These are phyloP conservation scores for Thripadectes ignobilis DNA, from an alignment of 2,797 vertebrate genomes.

Conservation along the genomic window DNA sequence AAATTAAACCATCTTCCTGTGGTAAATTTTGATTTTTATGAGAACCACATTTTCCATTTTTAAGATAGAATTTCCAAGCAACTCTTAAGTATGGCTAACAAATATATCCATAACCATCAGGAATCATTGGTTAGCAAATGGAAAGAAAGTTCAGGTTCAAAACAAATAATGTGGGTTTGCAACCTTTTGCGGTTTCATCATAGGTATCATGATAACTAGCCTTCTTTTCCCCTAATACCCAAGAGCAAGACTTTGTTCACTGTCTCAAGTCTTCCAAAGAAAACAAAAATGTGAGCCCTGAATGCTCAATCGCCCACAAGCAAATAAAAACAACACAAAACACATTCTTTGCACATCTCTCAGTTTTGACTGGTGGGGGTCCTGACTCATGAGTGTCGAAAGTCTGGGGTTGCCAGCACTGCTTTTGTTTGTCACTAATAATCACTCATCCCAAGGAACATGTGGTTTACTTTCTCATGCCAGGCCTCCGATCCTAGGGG, in stretches of 20 bases:
- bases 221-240: background rate
- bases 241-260: background rate
- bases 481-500: background rate
- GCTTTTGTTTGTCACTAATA: conserved; percentile 63
- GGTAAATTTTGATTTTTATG: conserved; percentile 56
- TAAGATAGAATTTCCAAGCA: conserved; percentile 57
- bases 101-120: background rate
- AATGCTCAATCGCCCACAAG: background rate
- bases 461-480: conserved; percentile 38
- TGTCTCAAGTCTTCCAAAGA: background rate
- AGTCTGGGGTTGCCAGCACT: conserved; percentile 27
- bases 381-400: conserved; percentile 51
- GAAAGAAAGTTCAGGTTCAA: conserved; percentile 57
- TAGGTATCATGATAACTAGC: background rate
- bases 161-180: conserved; percentile 39
- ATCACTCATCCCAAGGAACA: conserved; percentile 16
- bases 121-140: background rate
- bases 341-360: background rate
- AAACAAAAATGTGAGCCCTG: conserved; percentile 3
- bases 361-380: conserved; percentile 25
- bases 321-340: conserved; percentile 12
- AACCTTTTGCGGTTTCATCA: conserved; percentile 11
- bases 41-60: conserved; percentile 57
- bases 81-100: conserved; percentile 20
- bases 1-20: conserved; percentile 1